Evolutionary conservation across 2,797 vertebrate species (phyloP).

Genomic region (Melanotaenia boesemani): DNA sequence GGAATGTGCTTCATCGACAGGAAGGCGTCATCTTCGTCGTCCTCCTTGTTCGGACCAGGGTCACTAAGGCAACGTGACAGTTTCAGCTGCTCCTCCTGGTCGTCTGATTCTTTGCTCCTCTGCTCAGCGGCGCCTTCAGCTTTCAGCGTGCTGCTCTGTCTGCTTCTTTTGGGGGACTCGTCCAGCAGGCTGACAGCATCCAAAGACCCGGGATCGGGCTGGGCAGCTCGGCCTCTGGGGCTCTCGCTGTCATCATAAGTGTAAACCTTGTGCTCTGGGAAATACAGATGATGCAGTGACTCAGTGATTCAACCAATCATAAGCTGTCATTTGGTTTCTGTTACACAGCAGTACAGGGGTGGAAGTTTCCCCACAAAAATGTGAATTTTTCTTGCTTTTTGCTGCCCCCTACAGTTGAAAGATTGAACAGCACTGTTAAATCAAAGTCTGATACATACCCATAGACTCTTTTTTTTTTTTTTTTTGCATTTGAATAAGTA

Average conservation of each 20-base stretch:
- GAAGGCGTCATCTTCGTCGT: slow-evolving; percentile 80
- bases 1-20: slow-evolving; percentile 38
- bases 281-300: not conserved
- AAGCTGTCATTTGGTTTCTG: no score
- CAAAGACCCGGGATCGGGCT: not conserved
- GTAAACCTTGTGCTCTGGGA: slow-evolving; percentile 71
- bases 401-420: no score
- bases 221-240: slow-evolving; percentile 6
- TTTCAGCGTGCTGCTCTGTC: slow-evolving; percentile 12
- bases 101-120: slow-evolving; percentile 34
- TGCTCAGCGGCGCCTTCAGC: not conserved
- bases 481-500: no score
- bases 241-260: slow-evolving; percentile 60
- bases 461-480: no score
- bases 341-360: no score
- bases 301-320: not conserved
- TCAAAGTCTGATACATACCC: no score
- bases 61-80: slow-evolving; percentile 89
- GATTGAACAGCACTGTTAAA: no score
- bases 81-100: slow-evolving; percentile 79
- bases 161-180: slow-evolving; percentile 28
- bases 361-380: no score
- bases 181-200: slow-evolving; percentile 37
- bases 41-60: slow-evolving; percentile 86
- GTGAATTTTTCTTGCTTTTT: no score